Evolutionary conservation across 53 echinoderm and acorn worm genomes (phyloP).

Genomic region (Apostichopus leukothele): DNA sequence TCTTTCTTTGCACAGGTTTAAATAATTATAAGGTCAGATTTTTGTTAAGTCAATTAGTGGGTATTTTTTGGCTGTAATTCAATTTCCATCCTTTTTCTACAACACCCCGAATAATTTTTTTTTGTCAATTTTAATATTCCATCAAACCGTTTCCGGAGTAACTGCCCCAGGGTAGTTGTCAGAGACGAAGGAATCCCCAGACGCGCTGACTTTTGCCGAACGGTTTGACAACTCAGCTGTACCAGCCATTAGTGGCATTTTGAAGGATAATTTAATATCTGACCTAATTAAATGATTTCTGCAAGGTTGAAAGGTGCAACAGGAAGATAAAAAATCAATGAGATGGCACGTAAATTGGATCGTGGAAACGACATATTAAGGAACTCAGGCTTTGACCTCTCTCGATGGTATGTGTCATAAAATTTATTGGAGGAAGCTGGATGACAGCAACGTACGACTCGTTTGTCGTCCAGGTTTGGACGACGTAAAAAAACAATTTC

Average conservation of each 20-base stretch:
- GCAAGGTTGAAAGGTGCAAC: constrained; percentile 20
- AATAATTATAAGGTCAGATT: too few species aligned
- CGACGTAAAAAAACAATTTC: too few species aligned
- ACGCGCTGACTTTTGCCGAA: neutral
- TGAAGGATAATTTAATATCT: neutral
- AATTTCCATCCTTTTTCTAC: neutral
- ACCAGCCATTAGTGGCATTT: constrained; percentile 1
- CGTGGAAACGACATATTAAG: too few species aligned
- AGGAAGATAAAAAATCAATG: neutral
- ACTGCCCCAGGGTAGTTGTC: neutral
- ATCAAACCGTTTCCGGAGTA: neutral
- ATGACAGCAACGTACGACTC: too few species aligned
- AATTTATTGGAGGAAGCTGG: too few species aligned
- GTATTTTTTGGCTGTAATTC: neutral
- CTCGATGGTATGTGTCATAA: too few species aligned
- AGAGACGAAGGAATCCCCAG: neutral
- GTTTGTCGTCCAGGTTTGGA: too few species aligned
- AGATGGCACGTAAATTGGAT: neutral
- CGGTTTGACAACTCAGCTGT: neutral
- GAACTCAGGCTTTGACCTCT: too few species aligned
- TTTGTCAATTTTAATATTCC: neutral
- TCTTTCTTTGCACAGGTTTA: too few species aligned
- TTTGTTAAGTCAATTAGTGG: too few species aligned
- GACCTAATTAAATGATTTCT: constrained; percentile 40
- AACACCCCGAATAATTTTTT: neutral